phyloP scores from a whole-genome alignment of 2,888 invertebrate species.

The Eugnorisma glareosa region DNA sequence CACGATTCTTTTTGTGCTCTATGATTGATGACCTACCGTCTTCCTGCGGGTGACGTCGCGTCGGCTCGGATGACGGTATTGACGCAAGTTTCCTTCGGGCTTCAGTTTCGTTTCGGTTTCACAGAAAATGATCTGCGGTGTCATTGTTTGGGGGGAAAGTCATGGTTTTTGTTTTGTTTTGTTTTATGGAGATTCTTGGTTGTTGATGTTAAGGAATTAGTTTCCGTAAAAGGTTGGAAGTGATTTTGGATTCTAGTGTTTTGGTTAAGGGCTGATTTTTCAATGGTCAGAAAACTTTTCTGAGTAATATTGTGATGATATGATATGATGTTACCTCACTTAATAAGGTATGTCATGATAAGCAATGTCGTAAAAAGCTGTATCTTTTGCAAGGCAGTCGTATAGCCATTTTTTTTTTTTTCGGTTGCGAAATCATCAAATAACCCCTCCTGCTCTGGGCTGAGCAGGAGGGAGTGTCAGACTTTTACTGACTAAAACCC shows the following conservation, averaged over 20 bases:
- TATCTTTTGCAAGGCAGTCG: too few relatives aligned
- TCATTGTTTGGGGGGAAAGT: conserved; percentile 51
- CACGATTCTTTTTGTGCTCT: conserved; percentile 82
- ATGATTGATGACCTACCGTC: conserved; percentile 82
- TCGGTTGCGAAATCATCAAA: too few relatives aligned
- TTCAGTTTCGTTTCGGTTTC: conserved; percentile 50
- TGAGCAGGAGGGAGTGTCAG: too few relatives aligned
- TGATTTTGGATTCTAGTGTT: not conserved
- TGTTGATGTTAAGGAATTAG: not conserved
- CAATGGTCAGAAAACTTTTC: not conserved
- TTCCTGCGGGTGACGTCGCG: conserved; percentile 38
- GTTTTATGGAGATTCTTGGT: not conserved
- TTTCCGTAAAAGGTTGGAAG: not conserved
- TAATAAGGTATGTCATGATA: too few relatives aligned
- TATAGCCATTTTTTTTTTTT: too few relatives aligned
- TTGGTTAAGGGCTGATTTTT: not conserved
- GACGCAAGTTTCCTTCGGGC: conserved; percentile 71
- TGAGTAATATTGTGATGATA: not conserved
- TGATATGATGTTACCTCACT: too few relatives aligned
- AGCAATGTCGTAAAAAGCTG: too few relatives aligned
- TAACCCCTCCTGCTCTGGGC: too few relatives aligned
- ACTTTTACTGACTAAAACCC: too few relatives aligned
- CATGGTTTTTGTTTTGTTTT: conserved; percentile 30
- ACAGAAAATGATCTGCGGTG: conserved; percentile 53
- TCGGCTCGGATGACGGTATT: conserved; percentile 76